Evolutionary conservation across 2,888 invertebrate species (phyloP), one percentile per base, ranked within the genome.

Genomic region (Crematogaster levior): DNA sequence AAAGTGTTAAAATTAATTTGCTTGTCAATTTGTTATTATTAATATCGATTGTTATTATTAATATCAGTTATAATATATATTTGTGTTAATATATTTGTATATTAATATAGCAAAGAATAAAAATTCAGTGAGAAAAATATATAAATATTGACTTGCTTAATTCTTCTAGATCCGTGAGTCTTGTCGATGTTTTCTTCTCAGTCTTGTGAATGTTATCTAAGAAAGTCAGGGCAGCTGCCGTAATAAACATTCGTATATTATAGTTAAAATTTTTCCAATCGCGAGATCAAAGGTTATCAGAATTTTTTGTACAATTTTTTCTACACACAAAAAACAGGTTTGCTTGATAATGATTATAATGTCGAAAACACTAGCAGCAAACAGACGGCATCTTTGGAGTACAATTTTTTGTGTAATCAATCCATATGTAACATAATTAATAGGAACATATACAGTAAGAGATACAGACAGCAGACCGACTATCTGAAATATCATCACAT

Each of bases 401-500:
- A 24, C 1, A 65, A 75, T 75, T 65, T 65, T 75, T 75, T 46
- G n/a, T 9, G 7, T 58, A 30, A 27, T n/a, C 10, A 56, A 15
- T 12, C 0, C 21, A 37, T 34, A 63, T 21, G 34, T 75, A 65
- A 75, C 24, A 40, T 27, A 73, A 43, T 30, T 37, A n/a, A 51
- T 9, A 12, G 9, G 6, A 37, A 60, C n/a, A 5, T 3, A 34
- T 34, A 5, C 24, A 18, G 3, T 37, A 10, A 37, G 34, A 30
- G 37, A 21, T 51, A 68, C 43, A 34, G 15, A 34, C 70, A n/a
- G 40, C 51, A 74, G 12, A 61, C n/a, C n/a, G n/a, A 24, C 15
- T 21, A 21, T 9, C 21, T 30, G 18, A 79, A 40, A 66, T 77
- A 75, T 75, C 72, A 43, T 73, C 70, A 75, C 61, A 51, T 53